Evolutionary conservation across 1,140 invertebrate species (phyloP), one percentile per base, ranked within the genome.

Genomic region (Campodea augens): DNA sequence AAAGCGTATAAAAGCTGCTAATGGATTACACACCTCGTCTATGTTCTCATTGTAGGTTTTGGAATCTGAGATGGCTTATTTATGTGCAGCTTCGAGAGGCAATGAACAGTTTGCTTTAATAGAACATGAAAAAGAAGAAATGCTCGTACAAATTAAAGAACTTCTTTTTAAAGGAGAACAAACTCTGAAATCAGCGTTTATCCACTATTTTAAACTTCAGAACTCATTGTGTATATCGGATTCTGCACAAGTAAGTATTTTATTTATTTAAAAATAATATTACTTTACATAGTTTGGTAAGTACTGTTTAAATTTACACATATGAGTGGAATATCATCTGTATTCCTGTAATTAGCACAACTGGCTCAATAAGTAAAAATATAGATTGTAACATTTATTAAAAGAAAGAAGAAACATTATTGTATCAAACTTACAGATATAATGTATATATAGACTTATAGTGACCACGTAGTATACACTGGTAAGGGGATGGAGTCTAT

Each of bases 191-290:
- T 56, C 60, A 2, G 68, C 66, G 2, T 70, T 67, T 12, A 61
- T 67, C 27, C 60, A 60, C 5, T 73, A 73, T 51, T 73, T 73
- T 55, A 63, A 70, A 48, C 57, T 71, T 23, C 61, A 70, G 41
- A 66, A 72, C 44, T 65, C 63, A 10, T 56, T 68, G 1, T 57
- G 60, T 13, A 62, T 67, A 18, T 62, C 67, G 24, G 51, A 61
- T 37, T 67, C 71, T 36, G 59, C 67, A 29, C 65, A 67, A 58
- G 65, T 67, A 56, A 49, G 50, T 20, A 12, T 1, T 18, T 20
- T 45, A 42, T 2, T 22, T 42, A 43, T 15, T 10, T 22, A 42
- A 1, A 1, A 44, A 21, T 21, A 44, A 27, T 20, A 43, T 29
- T 29, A 29, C 2, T 21, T 43, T n/a, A 38, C 21, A 27, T 3